Evolutionary conservation across 2,888 invertebrate genomes (phyloP).

Genomic region (Pachycephus smyrnensis): DNA sequence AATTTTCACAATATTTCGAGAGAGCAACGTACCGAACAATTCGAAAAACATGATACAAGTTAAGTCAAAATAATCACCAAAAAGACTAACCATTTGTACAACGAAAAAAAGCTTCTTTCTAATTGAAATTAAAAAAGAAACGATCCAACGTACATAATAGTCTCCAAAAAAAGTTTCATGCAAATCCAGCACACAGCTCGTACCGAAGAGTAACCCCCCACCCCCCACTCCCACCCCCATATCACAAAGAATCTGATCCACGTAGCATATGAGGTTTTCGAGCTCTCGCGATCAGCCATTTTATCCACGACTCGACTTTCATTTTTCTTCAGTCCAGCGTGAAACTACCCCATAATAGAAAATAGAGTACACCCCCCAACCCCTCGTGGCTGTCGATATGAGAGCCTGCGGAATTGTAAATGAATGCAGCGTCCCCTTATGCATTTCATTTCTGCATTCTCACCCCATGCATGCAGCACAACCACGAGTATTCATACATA

Average conservation of each 20-base stretch:
- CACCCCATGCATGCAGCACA: conserved; percentile 10
- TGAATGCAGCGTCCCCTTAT: conserved; percentile 32
- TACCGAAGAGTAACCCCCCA: neutral
- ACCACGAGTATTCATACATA: too few relatives aligned
- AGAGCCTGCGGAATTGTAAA: conserved; percentile 42
- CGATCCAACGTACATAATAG: too few relatives aligned
- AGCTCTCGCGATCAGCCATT: too few relatives aligned
- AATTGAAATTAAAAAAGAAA: too few relatives aligned
- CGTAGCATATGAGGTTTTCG: conserved; percentile 41
- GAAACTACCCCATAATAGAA: conserved; percentile 18
- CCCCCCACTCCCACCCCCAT: conserved; percentile 30
- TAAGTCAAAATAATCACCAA: too few relatives aligned
- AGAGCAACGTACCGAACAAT: too few relatives aligned
- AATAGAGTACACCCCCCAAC: conserved; percentile 41
- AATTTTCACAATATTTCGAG: too few relatives aligned
- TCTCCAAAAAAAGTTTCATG: too few relatives aligned
- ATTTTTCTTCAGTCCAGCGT: conserved; percentile 11
- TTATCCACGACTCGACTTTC: conserved; percentile 14
- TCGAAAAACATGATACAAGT: too few relatives aligned
- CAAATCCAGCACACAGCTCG: neutral
- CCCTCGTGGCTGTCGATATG: conserved; percentile 39
- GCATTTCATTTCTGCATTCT: conserved; percentile 39
- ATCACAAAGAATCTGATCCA: conserved; percentile 43
- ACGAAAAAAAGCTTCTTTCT: too few relatives aligned
- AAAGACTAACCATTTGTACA: too few relatives aligned